Base-by-base conservation (phyloP, 2,113 vertebrate genomes). In the Chascanopsetta lugubris region DNA sequence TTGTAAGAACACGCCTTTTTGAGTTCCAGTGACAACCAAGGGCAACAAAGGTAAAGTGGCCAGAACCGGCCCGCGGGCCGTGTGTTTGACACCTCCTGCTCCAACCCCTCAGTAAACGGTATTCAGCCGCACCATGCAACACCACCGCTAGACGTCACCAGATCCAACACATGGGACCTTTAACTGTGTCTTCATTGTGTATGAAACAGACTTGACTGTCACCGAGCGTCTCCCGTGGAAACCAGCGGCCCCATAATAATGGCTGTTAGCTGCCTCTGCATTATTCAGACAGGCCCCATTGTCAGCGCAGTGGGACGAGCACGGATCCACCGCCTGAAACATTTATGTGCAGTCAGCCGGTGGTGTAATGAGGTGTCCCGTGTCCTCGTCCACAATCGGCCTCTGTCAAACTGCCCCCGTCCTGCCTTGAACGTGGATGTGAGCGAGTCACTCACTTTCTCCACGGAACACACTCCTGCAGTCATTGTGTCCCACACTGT, bases 361-460 rank as follows among this genome's bases (percentile, higher is more conserved):
- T 54, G 54, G 45, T 88, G 77, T 88, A 90, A 88, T 88, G 80
- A 90, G 81, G 84, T 87, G 75, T 86, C 78, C 63, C 43, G 69
- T 88, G 20, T 79, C 71, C 18, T 49, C 15, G n/a, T 24, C 27
- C 25, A 61, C 71, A 57, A 40, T 71, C 53, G 42, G 27, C 47
- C 50, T 58, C 30, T 36, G 53, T 67, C n/a, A 65, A 80, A 61
- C 66, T 58, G 25, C 21, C 22, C 34, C 49, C 1, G 7, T 50
- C 40, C 48, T 68, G n/a, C 17, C 30, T 56, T 67, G 67, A 30
- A 54, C 27, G 4, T 68, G 38, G 49, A 77, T 0, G 0, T 68
- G 55, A 60, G 34, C 8, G 40, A 68, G 36, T 60, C 61, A 65
- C 71, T 70, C 32, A 61, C 63, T 75, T 82, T 80, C 25, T 2